phyloP scores from a whole-genome alignment of 2,113 vertebrate species.

The Climacteris rufus region DNA sequence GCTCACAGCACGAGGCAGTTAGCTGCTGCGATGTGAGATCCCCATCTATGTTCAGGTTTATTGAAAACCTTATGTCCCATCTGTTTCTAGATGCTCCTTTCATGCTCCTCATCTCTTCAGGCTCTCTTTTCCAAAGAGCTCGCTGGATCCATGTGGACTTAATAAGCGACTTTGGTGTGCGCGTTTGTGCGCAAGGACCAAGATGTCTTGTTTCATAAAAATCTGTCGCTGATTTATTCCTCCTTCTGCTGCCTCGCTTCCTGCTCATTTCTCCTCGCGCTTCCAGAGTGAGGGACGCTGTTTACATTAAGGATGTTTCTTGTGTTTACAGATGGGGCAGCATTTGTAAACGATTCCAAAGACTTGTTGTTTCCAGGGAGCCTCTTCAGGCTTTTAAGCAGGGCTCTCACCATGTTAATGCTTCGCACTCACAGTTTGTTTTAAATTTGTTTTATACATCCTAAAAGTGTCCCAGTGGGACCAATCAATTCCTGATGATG shows the following conservation, averaged over 20 bases:
- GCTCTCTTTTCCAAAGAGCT: conserved; percentile 15
- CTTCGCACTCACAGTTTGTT: neutral
- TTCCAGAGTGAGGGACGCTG: neutral
- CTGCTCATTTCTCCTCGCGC: conserved; percentile 43
- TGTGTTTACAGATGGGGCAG: conserved; percentile 59
- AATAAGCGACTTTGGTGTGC: neutral
- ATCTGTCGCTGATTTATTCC: conserved; percentile 40
- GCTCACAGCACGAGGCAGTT: conserved; percentile 34
- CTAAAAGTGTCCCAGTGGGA: neutral
- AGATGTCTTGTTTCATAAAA: conserved; percentile 50
- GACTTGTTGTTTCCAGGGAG: neutral
- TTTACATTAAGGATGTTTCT: conserved; percentile 61
- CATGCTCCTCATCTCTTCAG: conserved; percentile 9
- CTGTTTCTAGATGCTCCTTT: conserved; percentile 43
- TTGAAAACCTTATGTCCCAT: conserved; percentile 47
- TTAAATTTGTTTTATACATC: neutral
- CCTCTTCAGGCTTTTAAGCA: neutral
- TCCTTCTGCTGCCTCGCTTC: conserved; percentile 51
- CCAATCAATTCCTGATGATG: neutral
- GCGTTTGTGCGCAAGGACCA: neutral
- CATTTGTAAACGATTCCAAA: conserved; percentile 44
- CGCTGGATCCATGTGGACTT: neutral
- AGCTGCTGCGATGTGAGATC: neutral
- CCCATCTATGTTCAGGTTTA: neutral
- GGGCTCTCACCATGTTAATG: neutral